A percentile compares a stretch with the other conserved stretches of the same genome.
These are phyloP conservation scores for Trochalopteron elliotii DNA, from an alignment of 2,113 vertebrate genomes.

Conservation along the genomic window DNA sequence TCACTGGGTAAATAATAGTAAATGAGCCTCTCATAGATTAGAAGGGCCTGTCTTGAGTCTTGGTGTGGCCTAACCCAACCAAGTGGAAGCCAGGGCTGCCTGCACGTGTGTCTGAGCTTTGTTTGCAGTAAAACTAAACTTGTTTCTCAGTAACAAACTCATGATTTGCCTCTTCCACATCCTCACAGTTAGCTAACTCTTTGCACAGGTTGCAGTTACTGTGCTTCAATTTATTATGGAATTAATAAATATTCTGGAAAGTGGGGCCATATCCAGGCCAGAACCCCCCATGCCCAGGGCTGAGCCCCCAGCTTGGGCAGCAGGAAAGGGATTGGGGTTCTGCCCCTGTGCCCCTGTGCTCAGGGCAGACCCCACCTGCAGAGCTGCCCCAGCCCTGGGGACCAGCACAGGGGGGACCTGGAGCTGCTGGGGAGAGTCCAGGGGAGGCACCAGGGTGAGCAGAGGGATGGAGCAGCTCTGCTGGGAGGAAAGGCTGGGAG, in stretches of 20 bases:
- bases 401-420: neutral
- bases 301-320: fast-evolving
- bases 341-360: neutral
- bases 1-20: neutral
- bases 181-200: neutral
- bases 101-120: neutral
- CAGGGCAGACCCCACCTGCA: neutral
- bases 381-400: neutral
- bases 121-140: neutral
- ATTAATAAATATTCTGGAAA: neutral
- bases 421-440: neutral
- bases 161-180: neutral
- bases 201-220: neutral
- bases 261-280: neutral
- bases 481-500: neutral
- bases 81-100: neutral
- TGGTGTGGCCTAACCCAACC: neutral
- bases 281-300: fast-evolving
- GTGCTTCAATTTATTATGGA: neutral
- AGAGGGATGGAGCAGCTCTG: neutral
- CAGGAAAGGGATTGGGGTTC: neutral
- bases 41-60: neutral
- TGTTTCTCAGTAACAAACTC: neutral
- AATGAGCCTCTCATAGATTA: neutral
- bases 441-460: neutral